Evolutionary conservation across 2,888 invertebrate genomes (phyloP).

Genomic region (Sycophila texana): DNA sequence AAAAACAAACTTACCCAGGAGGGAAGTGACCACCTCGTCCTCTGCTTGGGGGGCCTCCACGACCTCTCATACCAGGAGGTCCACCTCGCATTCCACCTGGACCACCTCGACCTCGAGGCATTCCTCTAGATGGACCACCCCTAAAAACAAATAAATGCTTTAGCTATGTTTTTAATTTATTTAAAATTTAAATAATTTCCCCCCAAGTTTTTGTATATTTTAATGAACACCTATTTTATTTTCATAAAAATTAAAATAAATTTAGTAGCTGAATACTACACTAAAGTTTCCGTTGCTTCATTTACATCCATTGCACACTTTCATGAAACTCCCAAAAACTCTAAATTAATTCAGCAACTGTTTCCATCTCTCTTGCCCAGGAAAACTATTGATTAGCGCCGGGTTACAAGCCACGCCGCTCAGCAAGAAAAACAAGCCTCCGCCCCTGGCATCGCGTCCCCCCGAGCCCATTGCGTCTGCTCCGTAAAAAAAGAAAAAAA

Average conservation of each 20-base stretch:
- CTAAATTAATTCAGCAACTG: too few species aligned
- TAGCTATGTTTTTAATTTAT: too few species aligned
- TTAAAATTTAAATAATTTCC: too few species aligned
- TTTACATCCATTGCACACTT: too few species aligned
- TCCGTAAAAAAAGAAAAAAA: too few species aligned
- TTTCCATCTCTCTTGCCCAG: background rate
- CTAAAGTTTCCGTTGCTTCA: too few species aligned
- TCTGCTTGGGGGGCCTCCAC: conserved; percentile 71
- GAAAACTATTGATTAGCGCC: conserved; percentile 13
- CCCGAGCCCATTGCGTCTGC: too few species aligned
- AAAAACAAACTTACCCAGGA: conserved; percentile 65
- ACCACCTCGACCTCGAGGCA: conserved; percentile 72
- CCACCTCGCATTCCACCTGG: conserved; percentile 73
- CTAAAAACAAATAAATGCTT: conserved; percentile 56
- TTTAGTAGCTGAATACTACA: background rate
- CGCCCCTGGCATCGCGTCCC: background rate
- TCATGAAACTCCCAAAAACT: too few species aligned
- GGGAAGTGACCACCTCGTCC: conserved; percentile 73
- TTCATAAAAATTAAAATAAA: background rate
- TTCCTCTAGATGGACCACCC: conserved; percentile 70
- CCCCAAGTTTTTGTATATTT: background rate
- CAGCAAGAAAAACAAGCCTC: background rate
- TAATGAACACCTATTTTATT: background rate
- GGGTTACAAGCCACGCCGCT: background rate
- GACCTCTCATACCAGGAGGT: conserved; percentile 71